Percentiles rank a stretch among this genome's conserved stretches.
Conservation (phyloP, 2,113 vertebrate genomes). For the Dasyornis broadbenti region DNA sequence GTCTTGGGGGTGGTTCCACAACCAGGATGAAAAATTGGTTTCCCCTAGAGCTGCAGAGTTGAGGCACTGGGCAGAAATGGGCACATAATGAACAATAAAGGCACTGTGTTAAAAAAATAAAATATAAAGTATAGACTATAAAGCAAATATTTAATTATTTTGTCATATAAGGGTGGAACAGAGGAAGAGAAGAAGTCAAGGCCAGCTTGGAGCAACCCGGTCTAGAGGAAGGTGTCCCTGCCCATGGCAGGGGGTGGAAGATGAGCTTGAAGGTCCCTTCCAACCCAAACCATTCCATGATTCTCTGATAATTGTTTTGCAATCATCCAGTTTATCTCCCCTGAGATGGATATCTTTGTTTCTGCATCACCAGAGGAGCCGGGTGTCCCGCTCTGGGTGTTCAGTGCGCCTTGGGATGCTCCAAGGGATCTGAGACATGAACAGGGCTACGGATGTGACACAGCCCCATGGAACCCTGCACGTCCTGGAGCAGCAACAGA, state of each 20-base stretch:
- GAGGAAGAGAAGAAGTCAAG: background rate
- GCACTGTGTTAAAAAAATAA: background rate
- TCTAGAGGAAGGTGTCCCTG: background rate
- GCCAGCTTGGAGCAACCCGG: background rate
- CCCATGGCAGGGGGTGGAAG: background rate
- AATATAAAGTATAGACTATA: background rate
- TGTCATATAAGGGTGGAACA: background rate
- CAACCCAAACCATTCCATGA: background rate
- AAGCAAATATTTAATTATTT: background rate
- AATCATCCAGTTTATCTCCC: background rate
- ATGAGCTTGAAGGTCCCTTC: background rate
- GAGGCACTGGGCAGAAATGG: background rate
- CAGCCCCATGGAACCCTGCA: background rate
- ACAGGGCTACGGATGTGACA: background rate
- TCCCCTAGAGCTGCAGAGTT: background rate
- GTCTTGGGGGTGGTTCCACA: background rate
- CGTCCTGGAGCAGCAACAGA: background rate
- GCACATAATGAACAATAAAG: background rate
- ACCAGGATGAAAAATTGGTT: background rate
- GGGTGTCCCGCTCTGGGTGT: background rate
- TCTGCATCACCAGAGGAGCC: background rate
- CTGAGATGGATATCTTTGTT: background rate
- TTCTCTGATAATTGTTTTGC: background rate
- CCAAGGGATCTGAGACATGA: accelerated
- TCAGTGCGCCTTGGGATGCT: background rate